These are phyloP conservation scores for Mormoops blainvillei DNA, from an alignment of 2,113 vertebrate genomes.

Conservation along the genomic window DNA sequence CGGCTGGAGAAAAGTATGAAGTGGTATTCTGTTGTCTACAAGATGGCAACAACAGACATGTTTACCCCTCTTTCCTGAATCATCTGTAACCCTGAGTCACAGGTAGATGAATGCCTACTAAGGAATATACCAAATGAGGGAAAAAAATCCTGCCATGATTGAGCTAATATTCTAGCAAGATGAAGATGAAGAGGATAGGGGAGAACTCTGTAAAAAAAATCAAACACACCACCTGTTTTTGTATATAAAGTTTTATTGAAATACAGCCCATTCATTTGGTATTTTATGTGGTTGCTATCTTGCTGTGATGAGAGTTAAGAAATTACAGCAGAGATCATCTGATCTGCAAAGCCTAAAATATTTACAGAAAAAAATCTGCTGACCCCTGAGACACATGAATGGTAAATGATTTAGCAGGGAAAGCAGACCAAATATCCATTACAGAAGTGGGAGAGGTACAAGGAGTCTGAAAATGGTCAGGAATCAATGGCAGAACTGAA, in stretches of 20 bases:
- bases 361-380: background rate
- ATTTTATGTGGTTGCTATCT: background rate
- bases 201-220: background rate
- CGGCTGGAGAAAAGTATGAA: background rate
- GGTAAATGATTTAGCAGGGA: background rate
- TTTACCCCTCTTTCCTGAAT: background rate
- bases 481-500: background rate
- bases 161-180: background rate
- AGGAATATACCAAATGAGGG: background rate
- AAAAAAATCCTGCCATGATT: background rate
- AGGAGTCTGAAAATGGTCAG: background rate
- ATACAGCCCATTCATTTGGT: background rate
- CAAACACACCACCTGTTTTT: background rate
- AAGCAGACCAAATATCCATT: background rate
- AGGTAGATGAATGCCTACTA: background rate
- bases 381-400: background rate
- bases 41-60: background rate
- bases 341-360: background rate
- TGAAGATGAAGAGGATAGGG: background rate
- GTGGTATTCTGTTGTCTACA: background rate
- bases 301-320: background rate
- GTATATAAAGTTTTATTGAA: background rate
- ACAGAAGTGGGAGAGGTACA: background rate
- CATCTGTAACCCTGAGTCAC: background rate
- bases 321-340: background rate